A percentile compares a stretch with the other conserved stretches of the same genome.
phyloP scores from a whole-genome alignment of 2,113 vertebrate species.

The Chaetorhynchus papuensis region DNA sequence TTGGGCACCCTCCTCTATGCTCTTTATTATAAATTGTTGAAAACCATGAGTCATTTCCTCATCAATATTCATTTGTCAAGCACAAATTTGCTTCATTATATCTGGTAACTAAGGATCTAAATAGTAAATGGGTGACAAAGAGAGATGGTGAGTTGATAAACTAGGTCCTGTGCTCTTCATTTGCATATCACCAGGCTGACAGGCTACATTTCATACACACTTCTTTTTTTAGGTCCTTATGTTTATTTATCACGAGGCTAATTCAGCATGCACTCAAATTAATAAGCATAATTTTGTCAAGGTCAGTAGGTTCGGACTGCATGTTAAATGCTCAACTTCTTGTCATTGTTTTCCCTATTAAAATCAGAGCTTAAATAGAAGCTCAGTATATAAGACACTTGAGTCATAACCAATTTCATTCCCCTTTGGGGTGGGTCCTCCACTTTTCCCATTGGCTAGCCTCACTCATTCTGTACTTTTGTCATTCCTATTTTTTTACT shows the following conservation, averaged over 20 bases:
- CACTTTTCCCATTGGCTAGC: not conserved
- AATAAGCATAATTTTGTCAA: not conserved
- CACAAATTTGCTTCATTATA: not conserved
- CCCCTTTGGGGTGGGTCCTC: not conserved
- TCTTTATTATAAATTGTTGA: not conserved
- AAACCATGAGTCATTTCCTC: not conserved
- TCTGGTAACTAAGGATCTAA: not conserved
- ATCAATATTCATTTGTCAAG: not conserved
- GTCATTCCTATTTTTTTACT: not conserved
- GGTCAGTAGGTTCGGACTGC: not conserved
- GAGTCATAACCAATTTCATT: not conserved
- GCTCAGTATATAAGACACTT: not conserved
- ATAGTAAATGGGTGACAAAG: not conserved
- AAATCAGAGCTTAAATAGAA: not conserved
- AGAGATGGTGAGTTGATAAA: not conserved
- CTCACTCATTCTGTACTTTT: not conserved
- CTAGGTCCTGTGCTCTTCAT: not conserved
- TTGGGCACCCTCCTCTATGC: not conserved
- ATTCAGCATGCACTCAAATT: not conserved
- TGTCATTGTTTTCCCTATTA: not conserved
- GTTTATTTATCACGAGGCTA: not conserved
- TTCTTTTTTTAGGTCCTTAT: not conserved
- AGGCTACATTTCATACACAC: not conserved
- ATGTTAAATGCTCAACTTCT: not conserved
- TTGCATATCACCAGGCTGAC: not conserved